Evolutionary conservation across 1,140 invertebrate species (phyloP).

Genomic region (Ceratina japonica): DNA sequence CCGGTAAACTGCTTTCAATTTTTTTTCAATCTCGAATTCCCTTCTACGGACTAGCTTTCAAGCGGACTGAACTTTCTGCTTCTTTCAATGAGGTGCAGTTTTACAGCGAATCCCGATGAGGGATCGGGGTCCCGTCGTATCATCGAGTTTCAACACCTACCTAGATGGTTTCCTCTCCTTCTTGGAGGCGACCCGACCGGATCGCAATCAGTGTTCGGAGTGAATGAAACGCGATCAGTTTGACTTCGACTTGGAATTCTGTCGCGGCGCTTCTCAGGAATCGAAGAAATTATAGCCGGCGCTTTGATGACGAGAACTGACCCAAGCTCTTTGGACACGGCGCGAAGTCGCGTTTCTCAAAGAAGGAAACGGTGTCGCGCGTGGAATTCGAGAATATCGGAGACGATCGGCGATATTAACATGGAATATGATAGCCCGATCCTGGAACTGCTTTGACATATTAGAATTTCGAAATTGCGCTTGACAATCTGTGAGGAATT

Average conservation of each 20-base stretch:
- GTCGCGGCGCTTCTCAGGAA: neutral
- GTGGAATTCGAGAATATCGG: neutral
- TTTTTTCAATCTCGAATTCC: too few relatives aligned
- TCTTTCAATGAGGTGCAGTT: neutral
- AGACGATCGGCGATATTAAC: neutral
- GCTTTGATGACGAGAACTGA: constrained; percentile 15
- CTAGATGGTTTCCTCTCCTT: neutral
- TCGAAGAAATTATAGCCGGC: neutral
- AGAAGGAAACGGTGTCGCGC: neutral
- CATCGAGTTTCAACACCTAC: constrained; percentile 24
- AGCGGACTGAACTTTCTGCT: too few relatives aligned
- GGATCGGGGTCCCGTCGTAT: neutral
- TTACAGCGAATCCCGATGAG: neutral
- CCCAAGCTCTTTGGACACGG: neutral
- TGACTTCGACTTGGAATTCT: constrained; percentile 11
- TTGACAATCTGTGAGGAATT: too few relatives aligned
- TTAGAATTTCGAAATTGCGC: too few relatives aligned
- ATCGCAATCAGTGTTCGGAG: constrained; percentile 4
- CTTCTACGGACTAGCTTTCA: neutral
- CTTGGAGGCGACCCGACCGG: neutral
- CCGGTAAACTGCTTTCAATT: too few relatives aligned
- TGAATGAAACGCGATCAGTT: constrained; percentile 33
- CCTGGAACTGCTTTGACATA: too few relatives aligned
- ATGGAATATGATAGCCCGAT: neutral
- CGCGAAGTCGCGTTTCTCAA: neutral